Base-by-base conservation (phyloP, 2,797 vertebrate genomes). In the Sebastes hubbsi region DNA sequence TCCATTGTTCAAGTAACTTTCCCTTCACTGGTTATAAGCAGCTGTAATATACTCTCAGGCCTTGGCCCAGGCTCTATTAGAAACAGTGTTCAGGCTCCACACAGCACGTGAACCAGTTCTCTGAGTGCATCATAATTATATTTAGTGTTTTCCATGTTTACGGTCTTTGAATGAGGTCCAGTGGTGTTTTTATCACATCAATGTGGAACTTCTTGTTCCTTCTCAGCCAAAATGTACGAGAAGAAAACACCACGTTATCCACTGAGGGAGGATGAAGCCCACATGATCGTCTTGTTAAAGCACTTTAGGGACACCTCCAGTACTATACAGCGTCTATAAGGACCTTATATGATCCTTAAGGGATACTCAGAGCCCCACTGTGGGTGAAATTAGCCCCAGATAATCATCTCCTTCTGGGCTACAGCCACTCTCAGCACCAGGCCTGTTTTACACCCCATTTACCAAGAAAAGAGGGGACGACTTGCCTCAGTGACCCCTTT, bases 371-470 rank as follows among this genome's bases (percentile, higher is more conserved):
- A 77, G 78, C 62, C 72, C 78, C 62, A 30, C 80, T 72, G 78
- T 78, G 82, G 80, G 83, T 81, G 82, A 91, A 92, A 93, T 92
- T 83, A 91, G 81, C 83, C 86, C 87, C 76, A 81, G 88, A 91
- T 93, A 91, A 92, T 92, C 89, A 91, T 88, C 90, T 90, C 83
- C 88, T 88, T 82, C 81, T 90, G 84, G 78, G 84, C 78, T 69
- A 54, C 74, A 81, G 81, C 58, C 73, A 78, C 91, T 78, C 79
- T 69, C 59, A 76, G 34, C 77, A 72, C 78, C 85, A 77, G 61
- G 77, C 81, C 83, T 67, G 85, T 91, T 91, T 91, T 88, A 91
- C 81, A 84, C 81, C 69, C 88, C 87, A 88, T 92, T 92, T 87
- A 73, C 82, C 82, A 65, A 61, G 75, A 86, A 83, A 60, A 89